These are phyloP conservation scores for Buathra laborator DNA, from an alignment of 2,888 invertebrate genomes.

Conservation along the genomic window DNA sequence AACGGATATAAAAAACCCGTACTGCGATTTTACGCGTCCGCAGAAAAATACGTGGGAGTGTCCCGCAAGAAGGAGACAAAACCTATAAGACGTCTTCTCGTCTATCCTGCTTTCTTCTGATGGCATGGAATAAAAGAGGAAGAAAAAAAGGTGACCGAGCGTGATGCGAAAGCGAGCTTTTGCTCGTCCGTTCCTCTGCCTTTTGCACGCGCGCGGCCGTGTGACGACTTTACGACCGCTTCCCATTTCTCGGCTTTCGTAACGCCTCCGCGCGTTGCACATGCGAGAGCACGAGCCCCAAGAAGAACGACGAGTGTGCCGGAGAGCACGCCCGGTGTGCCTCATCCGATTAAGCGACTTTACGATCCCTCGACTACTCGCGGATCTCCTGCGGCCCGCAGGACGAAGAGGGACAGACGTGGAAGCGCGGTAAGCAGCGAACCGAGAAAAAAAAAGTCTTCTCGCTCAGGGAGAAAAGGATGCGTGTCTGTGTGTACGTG, in stretches of 20 bases:
- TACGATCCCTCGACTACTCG: slow-evolving; percentile 73
- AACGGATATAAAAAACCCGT: slow-evolving; percentile 44
- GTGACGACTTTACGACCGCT: slow-evolving; percentile 63
- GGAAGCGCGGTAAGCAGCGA: slow-evolving; percentile 33
- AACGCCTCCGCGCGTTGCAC: slow-evolving; percentile 44
- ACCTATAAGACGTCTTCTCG: slow-evolving; percentile 24
- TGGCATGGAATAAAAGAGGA: background rate
- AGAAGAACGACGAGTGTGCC: slow-evolving; percentile 14
- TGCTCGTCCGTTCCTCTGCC: slow-evolving; percentile 24
- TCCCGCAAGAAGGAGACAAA: slow-evolving; percentile 22
- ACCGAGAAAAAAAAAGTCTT: slow-evolving; percentile 30
- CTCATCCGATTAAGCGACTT: slow-evolving; percentile 80
- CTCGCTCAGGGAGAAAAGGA: slow-evolving; percentile 12
- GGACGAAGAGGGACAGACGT: slow-evolving; percentile 28
- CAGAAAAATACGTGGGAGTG: slow-evolving; percentile 56
- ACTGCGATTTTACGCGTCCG: slow-evolving; percentile 32
- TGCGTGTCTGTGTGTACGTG: background rate
- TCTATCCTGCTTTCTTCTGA: slow-evolving; percentile 14
- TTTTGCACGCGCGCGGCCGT: slow-evolving; percentile 45
- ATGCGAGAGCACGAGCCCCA: slow-evolving; percentile 45
- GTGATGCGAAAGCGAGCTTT: slow-evolving; percentile 38
- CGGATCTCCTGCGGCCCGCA: slow-evolving; percentile 8
- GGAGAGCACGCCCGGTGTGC: slow-evolving; percentile 47
- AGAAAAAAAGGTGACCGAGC: slow-evolving; percentile 42
- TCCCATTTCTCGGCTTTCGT: slow-evolving; percentile 62